phyloP scores from a whole-genome alignment of 2,113 vertebrate genomes.

The Ceyx margarethae region DNA sequence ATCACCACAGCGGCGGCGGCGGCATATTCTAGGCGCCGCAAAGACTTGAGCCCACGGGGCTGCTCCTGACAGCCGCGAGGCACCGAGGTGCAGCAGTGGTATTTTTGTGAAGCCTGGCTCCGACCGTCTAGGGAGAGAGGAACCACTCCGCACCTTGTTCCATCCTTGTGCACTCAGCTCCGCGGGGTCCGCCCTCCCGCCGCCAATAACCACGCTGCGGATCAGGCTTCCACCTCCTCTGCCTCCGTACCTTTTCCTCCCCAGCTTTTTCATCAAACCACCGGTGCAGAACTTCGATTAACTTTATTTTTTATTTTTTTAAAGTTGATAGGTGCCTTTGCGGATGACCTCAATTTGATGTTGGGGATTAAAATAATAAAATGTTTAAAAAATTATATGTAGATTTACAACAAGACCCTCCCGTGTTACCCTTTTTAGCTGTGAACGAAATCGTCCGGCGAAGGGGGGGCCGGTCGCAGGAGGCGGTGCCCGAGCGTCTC shows the following conservation, averaged over 20 bases:
- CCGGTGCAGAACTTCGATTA: constrained; percentile 82
- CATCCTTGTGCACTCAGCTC: not conserved
- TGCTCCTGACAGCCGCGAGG: not conserved
- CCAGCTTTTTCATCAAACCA: constrained; percentile 64
- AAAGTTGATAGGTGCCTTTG: constrained; percentile 90
- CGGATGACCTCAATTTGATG: constrained; percentile 93
- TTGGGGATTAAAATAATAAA: constrained; percentile 57
- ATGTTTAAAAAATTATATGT: constrained; percentile 72
- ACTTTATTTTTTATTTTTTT: constrained; percentile 86
- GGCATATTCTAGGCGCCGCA: constrained; percentile 81
- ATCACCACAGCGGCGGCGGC: constrained; percentile 74
- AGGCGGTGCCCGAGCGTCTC: not conserved
- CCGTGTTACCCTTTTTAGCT: constrained; percentile 67
- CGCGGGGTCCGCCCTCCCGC: not conserved
- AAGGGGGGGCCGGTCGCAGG: not conserved
- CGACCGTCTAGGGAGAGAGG: not conserved
- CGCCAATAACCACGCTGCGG: not conserved
- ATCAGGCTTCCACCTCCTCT: not conserved
- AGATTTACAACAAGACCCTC: constrained; percentile 64
- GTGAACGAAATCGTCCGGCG: not conserved
- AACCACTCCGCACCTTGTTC: not conserved
- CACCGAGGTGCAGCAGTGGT: not conserved
- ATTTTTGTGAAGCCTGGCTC: constrained; percentile 5
- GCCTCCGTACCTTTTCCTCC: not conserved
- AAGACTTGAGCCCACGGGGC: not conserved